Percentiles rank a stretch among this genome's conserved stretches.
Evolutionary conservation across 1,140 invertebrate species (phyloP).

Genomic region (Plodia interpunctella): DNA sequence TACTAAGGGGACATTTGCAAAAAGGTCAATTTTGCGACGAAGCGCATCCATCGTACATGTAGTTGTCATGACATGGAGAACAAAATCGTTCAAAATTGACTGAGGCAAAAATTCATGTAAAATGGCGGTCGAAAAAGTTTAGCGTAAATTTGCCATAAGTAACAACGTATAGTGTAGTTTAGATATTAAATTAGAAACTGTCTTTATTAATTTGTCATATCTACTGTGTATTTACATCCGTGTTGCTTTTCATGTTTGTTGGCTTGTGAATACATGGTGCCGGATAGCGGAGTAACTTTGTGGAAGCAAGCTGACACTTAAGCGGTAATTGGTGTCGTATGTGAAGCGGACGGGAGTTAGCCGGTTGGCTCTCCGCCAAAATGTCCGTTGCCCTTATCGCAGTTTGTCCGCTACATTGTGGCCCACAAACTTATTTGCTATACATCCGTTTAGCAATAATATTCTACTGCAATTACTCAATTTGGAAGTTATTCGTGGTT

Average conservation of each 20-base stretch:
- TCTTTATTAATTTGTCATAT: no score
- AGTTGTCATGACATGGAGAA: no score
- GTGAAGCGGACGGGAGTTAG: slow-evolving; percentile 2
- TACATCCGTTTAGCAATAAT: neutral
- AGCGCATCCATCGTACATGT: no score
- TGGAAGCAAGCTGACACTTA: slow-evolving; percentile 6
- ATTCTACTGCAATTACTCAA: slow-evolving; percentile 1
- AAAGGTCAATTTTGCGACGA: no score
- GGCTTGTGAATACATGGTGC: neutral
- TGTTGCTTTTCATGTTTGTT: neutral
- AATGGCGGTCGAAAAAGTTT: no score
- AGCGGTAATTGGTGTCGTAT: slow-evolving; percentile 18
- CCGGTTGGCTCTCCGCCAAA: slow-evolving; percentile 16
- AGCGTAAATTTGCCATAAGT: no score
- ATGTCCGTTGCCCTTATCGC: slow-evolving; percentile 19
- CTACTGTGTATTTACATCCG: no score
- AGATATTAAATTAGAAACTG: no score
- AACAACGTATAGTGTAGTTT: no score
- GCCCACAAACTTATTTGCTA: neutral
- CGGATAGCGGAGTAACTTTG: slow-evolving; percentile 1
- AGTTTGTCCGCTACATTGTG: slow-evolving; percentile 6
- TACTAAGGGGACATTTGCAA: no score
- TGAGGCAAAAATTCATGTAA: no score
- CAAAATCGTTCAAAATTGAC: no score
- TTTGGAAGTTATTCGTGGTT: neutral